Conservation (phyloP, 2,888 invertebrate genomes). For the Ophion ellenae region DNA sequence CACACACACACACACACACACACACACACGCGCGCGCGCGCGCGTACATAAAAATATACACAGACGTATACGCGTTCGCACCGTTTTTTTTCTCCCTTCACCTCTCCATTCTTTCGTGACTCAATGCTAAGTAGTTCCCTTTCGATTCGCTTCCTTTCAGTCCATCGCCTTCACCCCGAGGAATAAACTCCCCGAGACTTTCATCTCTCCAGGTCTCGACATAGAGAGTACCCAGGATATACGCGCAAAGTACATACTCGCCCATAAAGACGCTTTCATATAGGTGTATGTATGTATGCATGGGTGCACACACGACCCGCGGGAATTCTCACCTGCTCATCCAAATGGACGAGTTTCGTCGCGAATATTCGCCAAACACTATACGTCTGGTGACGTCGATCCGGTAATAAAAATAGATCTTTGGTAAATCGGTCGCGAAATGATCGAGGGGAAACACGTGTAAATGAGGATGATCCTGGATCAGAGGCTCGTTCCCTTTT, state of each 20-base stretch:
- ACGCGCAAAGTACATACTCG: not conserved
- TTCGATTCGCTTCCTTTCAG: constrained; percentile 65
- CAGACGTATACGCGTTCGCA: not conserved
- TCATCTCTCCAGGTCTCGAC: constrained; percentile 2
- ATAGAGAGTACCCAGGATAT: constrained; percentile 57
- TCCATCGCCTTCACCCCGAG: constrained; percentile 57
- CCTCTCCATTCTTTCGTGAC: constrained; percentile 46
- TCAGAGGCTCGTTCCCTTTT: not conserved
- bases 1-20: too few species aligned
- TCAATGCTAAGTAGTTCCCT: constrained; percentile 66
- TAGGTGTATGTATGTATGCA: not conserved
- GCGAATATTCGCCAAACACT: not conserved
- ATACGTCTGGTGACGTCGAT: not conserved
- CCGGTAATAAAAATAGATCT: not conserved
- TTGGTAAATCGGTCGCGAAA: not conserved
- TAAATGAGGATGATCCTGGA: constrained; percentile 1
- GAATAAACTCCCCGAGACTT: constrained; percentile 46
- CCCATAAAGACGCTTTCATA: not conserved
- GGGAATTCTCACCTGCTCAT: constrained; percentile 50
- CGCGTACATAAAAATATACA: not conserved
- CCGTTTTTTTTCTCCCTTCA: constrained; percentile 35
- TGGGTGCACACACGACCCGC: not conserved
- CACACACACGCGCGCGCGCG: not conserved
- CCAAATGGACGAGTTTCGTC: constrained; percentile 18
- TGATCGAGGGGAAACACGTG: not conserved